Conservation (phyloP, 2,797 vertebrate species). For the Pipistrellus pipistrellus region DNA sequence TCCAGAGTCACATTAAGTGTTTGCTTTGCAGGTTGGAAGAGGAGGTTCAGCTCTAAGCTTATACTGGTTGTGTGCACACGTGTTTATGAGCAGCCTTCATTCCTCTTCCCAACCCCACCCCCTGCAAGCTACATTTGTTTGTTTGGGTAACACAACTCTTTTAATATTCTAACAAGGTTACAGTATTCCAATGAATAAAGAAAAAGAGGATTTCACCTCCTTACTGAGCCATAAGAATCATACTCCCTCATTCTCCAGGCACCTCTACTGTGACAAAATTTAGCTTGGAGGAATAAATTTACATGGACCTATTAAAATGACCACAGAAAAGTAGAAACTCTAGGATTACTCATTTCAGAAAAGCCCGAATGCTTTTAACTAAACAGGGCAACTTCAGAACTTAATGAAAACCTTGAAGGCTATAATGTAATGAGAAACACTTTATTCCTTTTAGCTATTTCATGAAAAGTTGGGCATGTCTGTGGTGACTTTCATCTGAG, state of each 20-base stretch:
- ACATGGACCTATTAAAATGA: slow-evolving; percentile 34
- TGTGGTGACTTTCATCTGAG: slow-evolving; percentile 57
- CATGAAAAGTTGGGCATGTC: slow-evolving; percentile 13
- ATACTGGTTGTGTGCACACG: accelerated
- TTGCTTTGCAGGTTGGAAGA: background rate
- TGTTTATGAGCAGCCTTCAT: background rate
- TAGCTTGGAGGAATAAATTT: background rate
- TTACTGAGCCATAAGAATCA: background rate
- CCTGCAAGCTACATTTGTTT: background rate
- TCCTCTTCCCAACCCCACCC: no score
- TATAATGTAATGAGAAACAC: background rate
- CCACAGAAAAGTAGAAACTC: slow-evolving; percentile 54
- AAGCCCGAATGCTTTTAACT: slow-evolving; percentile 41
- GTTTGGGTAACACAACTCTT: background rate
- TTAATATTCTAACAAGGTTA: background rate
- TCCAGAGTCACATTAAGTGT: background rate
- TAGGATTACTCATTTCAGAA: slow-evolving; percentile 47
- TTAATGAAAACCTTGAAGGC: slow-evolving; percentile 42
- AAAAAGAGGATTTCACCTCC: background rate
- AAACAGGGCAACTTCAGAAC: slow-evolving; percentile 51
- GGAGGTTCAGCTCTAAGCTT: background rate
- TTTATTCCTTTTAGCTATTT: slow-evolving; percentile 31
- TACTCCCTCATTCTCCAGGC: background rate
- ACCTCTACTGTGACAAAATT: slow-evolving; percentile 5
- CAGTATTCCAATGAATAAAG: background rate